A percentile compares a stretch with the other conserved stretches of the same genome.
Conservation (phyloP, 1,140 invertebrate species). For the Helicoverpa zea region DNA sequence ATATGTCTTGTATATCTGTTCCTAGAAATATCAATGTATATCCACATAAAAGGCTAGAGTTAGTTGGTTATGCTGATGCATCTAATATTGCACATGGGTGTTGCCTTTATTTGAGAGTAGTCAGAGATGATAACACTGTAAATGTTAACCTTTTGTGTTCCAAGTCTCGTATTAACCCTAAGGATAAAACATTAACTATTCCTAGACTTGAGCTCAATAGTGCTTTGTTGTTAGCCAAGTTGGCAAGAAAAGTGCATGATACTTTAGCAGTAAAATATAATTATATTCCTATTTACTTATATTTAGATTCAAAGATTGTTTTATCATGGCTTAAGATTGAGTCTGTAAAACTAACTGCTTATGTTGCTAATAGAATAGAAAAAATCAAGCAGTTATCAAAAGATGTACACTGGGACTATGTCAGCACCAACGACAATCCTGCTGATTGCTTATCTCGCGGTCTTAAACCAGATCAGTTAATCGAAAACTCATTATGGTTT, state of each 20-base stretch:
- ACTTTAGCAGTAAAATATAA: neutral
- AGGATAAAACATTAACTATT: no score
- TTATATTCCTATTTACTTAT: neutral
- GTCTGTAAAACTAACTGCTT: neutral
- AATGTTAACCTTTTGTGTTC: no score
- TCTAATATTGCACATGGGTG: no score
- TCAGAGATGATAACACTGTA: no score
- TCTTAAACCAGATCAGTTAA: neutral
- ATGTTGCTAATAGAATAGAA: constrained; percentile 1
- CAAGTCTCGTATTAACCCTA: no score
- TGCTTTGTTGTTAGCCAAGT: neutral
- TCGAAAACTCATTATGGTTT: neutral
- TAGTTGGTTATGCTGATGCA: no score
- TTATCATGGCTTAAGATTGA: neutral
- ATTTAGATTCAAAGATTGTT: neutral
- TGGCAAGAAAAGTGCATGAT: neutral
- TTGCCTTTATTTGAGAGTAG: no score
- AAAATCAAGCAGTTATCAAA: neutral
- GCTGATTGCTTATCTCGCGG: neutral
- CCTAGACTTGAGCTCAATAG: no score
- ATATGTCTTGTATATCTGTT: no score
- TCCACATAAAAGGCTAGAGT: no score
- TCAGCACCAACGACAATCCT: neutral
- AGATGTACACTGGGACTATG: neutral
- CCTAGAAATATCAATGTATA: no score